Percentiles rank a stretch among this genome's conserved stretches.
Conservation (phyloP, 2,113 vertebrate species). For the Platycercus adscitus region DNA sequence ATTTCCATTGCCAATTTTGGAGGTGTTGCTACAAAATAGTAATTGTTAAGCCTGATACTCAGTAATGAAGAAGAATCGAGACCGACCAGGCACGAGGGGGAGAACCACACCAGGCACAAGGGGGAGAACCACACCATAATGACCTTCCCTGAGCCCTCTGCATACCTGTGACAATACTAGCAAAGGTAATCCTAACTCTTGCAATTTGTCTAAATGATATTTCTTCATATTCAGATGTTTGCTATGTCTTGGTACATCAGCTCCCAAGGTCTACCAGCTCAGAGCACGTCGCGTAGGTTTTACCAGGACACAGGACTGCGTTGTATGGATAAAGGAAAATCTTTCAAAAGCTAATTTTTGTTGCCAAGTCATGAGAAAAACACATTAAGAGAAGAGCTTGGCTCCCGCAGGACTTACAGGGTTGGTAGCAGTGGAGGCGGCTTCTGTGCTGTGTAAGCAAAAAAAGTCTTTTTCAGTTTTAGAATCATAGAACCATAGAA, state of each 20-base stretch:
- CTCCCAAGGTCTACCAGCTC: neutral
- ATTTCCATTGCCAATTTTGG: neutral
- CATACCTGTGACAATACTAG: rapidly evolving
- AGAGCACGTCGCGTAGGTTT: neutral
- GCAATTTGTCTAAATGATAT: neutral
- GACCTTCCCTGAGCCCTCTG: neutral
- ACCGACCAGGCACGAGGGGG: rapidly evolving
- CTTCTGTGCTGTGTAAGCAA: neutral
- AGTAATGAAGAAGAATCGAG: neutral
- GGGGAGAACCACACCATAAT: neutral
- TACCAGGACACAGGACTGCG: neutral
- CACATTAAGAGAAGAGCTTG: neutral
- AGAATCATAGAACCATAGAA: too few species aligned
- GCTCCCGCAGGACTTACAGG: neutral
- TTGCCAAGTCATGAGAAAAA: neutral
- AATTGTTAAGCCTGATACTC: neutral
- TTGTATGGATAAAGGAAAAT: neutral
- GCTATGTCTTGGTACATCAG: neutral
- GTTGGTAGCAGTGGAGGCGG: rapidly evolving
- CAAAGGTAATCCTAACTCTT: neutral
- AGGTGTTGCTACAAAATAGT: neutral
- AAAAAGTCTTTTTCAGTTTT: neutral
- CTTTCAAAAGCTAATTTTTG: rapidly evolving
- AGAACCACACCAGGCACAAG: neutral
- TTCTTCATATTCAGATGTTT: neutral